Conservation (phyloP, 2,797 vertebrate species). For the Poecile montanus region DNA sequence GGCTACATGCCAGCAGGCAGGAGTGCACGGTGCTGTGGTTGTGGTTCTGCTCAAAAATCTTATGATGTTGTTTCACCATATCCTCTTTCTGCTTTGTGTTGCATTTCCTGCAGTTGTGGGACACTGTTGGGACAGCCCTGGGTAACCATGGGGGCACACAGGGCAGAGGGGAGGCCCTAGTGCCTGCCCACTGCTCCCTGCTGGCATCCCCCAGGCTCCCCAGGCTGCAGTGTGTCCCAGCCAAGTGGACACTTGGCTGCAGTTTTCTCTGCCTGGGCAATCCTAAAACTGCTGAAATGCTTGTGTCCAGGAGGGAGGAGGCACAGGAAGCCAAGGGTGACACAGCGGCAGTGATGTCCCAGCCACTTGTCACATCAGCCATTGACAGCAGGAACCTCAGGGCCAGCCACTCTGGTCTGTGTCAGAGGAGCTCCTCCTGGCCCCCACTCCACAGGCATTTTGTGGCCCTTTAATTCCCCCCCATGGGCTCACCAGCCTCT, state of each 20-base stretch:
- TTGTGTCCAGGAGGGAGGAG: neutral
- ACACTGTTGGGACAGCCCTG: fast-evolving
- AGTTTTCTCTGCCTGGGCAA: neutral
- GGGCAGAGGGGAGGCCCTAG: neutral
- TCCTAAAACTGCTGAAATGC: neutral
- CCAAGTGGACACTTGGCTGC: neutral
- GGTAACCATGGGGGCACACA: fast-evolving
- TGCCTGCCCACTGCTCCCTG: fast-evolving
- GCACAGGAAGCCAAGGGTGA: neutral
- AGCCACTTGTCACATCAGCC: fast-evolving
- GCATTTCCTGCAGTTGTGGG: neutral
- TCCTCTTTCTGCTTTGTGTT: neutral
- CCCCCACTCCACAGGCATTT: fast-evolving
- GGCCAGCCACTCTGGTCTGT: neutral
- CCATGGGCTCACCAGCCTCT: fast-evolving
- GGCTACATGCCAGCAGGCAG: fast-evolving
- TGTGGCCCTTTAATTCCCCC: neutral
- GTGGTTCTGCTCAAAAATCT: neutral
- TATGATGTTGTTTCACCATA: neutral
- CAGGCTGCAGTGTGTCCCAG: neutral
- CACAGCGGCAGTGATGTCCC: fast-evolving
- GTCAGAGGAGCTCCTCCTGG: neutral
- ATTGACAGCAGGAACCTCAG: fast-evolving
- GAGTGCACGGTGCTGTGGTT: fast-evolving
- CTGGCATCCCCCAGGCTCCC: fast-evolving